phyloP scores from a whole-genome alignment of 2,113 vertebrate genomes.

The Platichthys stellatus region DNA sequence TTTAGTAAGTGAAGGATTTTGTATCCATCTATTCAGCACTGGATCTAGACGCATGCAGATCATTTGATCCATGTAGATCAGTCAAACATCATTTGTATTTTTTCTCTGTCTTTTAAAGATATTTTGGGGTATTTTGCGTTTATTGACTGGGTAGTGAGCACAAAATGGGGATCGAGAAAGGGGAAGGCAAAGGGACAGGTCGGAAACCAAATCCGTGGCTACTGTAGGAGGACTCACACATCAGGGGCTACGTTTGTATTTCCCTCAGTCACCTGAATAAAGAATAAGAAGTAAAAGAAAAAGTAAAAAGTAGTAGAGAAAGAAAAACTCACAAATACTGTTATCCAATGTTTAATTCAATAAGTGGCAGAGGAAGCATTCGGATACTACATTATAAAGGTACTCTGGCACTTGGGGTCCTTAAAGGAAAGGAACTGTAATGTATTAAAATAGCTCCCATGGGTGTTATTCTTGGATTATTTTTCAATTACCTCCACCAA shows the following conservation, averaged over 20 bases:
- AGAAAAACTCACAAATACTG: not conserved
- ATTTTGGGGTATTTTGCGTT: no score
- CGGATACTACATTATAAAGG: no score
- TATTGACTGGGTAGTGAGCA: no score
- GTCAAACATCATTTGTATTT: not conserved
- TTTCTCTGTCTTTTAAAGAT: not conserved
- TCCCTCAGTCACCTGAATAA: not conserved
- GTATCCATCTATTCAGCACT: constrained; percentile 15
- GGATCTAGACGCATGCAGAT: no score
- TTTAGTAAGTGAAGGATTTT: constrained; percentile 12
- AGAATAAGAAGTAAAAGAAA: not conserved
- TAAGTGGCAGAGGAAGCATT: not conserved
- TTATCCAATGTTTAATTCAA: not conserved
- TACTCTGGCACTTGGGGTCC: not conserved
- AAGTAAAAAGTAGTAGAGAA: not conserved
- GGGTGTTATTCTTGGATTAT: not conserved
- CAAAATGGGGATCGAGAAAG: no score
- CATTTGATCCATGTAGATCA: no score
- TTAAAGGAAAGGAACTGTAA: not conserved
- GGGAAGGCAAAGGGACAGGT: no score
- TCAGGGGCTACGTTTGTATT: not conserved
- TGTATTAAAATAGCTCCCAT: not conserved
- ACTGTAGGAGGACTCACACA: no score
- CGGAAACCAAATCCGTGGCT: no score
- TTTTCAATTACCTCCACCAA: not conserved